Base-by-base conservation (phyloP, 2,113 vertebrate species). In the Spea multiplicata region DNA sequence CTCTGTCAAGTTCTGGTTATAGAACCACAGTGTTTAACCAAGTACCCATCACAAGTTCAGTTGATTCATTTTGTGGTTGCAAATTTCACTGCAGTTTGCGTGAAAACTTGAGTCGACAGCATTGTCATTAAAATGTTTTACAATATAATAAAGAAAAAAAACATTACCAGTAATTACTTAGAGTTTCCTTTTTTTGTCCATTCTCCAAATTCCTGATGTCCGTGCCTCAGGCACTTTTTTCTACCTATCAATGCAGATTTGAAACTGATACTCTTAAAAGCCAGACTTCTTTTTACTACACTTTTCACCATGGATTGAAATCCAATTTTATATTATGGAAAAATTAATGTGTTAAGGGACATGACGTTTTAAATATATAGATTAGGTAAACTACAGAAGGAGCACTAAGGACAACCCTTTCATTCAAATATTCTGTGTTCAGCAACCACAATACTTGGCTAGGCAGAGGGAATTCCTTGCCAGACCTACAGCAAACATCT, bases 401-500 rank as follows among this genome's bases (percentile, higher is more conserved):
- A 62, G 44, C 30, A 62, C 6, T 73, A 46, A 62, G 44, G 44
- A 44, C 46, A 10, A 30, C 17, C 8, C 17, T 3, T 14, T 49
- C 8, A 52, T 66, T 52, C 3, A 75, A 45, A 52, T 52, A 52
- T 61, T 30, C 30, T 30, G 30, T 2, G 30, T 30, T 16, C 45
- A 3, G 10, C 61, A 44, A 48, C 46, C 66, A 44, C 52, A 49
- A 75, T 61, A 53, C 14, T 66, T 66, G 73, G 61, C 61, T 66
- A 12, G 1, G 16, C 8, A 44, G 48, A 65, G 7, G 3, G 13
- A 47, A 52, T 8, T 30, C 10, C 10, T 50, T 75, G 73, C 73
- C 73, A 75, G 73, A 75, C 61, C 73, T 75, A 75, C 73, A 75
- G 73, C 73, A 66, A 66, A 50, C n/a, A 14, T n/a, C 61, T 65